A percentile compares a stretch with the other conserved stretches of the same genome.
phyloP scores from a whole-genome alignment of 2,888 invertebrate genomes.

The Sarcophaga carnaria region DNA sequence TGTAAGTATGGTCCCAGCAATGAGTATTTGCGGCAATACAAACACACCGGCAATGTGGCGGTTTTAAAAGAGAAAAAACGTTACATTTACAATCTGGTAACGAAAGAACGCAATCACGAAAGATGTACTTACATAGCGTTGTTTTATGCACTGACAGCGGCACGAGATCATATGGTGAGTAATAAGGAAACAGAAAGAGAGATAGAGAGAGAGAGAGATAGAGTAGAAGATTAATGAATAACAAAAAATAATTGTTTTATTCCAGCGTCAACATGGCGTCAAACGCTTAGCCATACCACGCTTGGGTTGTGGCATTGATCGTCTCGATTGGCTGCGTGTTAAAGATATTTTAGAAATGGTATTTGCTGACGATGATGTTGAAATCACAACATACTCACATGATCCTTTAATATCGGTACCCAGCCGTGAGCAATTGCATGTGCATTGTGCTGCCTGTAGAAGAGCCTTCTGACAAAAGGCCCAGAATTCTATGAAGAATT shows the following conservation, averaged over 20 bases:
- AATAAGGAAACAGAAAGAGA: constrained; percentile 61
- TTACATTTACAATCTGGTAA: constrained; percentile 85
- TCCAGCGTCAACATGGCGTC: constrained; percentile 82
- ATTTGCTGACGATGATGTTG: constrained; percentile 82
- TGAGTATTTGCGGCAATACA: constrained; percentile 78
- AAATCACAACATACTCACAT: constrained; percentile 83
- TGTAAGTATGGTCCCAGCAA: constrained; percentile 77
- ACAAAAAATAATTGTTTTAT: constrained; percentile 14
- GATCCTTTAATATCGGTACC: constrained; percentile 73
- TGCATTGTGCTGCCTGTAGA: constrained; percentile 56
- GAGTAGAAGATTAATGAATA: constrained; percentile 11
- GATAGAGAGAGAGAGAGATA: no score
- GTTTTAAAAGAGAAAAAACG: constrained; percentile 81
- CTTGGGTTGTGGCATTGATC: constrained; percentile 87
- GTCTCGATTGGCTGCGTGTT: constrained; percentile 84
- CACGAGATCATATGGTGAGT: constrained; percentile 80
- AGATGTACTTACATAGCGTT: constrained; percentile 83
- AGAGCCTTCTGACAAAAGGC: constrained; percentile 57
- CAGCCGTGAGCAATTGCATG: constrained; percentile 66
- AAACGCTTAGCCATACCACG: constrained; percentile 85
- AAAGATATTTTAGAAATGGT: constrained; percentile 82
- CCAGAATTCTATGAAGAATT: constrained; percentile 46
- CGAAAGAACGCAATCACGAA: constrained; percentile 83
- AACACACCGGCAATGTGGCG: constrained; percentile 82
- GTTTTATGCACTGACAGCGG: constrained; percentile 81